These are phyloP conservation scores for Calidris pygmaea DNA, from an alignment of 2,113 vertebrate genomes.

Conservation along the genomic window DNA sequence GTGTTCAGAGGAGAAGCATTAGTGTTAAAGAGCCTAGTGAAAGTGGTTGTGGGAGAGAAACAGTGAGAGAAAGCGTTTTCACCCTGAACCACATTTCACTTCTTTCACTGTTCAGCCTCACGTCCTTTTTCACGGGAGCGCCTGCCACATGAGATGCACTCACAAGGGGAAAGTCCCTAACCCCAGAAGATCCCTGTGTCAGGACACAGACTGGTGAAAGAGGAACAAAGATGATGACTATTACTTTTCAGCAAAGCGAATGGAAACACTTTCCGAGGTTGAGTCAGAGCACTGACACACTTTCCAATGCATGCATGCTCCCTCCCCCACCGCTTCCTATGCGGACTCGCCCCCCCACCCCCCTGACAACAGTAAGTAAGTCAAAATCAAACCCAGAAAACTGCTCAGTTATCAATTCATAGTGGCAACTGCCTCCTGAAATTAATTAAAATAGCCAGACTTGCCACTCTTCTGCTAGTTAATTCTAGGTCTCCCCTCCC, in stretches of 20 bases:
- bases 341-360: not conserved
- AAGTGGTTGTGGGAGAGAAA: not conserved
- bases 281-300: conserved; percentile 18
- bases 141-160: not conserved
- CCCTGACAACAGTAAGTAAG: not conserved
- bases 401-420: not conserved
- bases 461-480: not conserved
- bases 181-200: fast-evolving
- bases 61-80: not conserved
- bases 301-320: not conserved
- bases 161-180: not conserved
- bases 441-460: not conserved
- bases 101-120: not conserved
- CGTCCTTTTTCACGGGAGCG: fast-evolving
- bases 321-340: not conserved
- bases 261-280: not conserved
- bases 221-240: not conserved
- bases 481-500: not conserved
- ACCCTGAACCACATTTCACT: not conserved
- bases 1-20: not conserved
- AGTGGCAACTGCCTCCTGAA: not conserved
- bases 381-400: conserved; percentile 2
- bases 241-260: not conserved
- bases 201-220: not conserved
- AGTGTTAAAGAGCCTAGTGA: not conserved